Base-by-base conservation (phyloP, 2,888 invertebrate species). In the Eudemis profundana region DNA sequence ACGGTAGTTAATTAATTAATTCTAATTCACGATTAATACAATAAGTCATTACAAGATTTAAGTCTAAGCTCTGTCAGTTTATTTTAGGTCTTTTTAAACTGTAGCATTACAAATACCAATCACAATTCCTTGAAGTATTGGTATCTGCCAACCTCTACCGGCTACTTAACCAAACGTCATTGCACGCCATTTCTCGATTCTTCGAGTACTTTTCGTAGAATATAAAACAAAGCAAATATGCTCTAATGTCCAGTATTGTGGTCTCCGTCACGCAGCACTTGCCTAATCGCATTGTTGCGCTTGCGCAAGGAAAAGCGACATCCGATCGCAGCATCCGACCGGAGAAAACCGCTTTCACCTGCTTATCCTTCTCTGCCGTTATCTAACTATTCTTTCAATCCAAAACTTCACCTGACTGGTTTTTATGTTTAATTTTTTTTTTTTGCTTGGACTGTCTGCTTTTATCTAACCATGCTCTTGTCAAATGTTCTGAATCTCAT, bases 281-380 rank as follows among this genome's bases (percentile, higher is more conserved):
- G 36, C 36, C 64, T 57, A 64, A 51, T 56, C 42, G 44, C 33
- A 50, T 63, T 63, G 56, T 63, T 33, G 23, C 36, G 38, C 33
- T 64, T 64, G 50, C 64, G 64, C 57, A 64, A 64, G 64, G 50
- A 64, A 63, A 64, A 64, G 60, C 57, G 64, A 50, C 57, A 49
- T 23, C 17, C 49, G 60, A 60, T 64, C 65, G 60, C 65, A 65
- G 65, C 65, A 59, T 65, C 65, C 53, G 47, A 46, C 23, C 46
- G 54, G 64, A 51, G 60, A 65, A 65, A 64, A 64, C 64, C 44
- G 64, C 65, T 65, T 65, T 65, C 65, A 60, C 65, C 27, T 7
- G 65, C 44, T 63, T 15, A 42, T 61, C 42, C 42, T 44, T 56
- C 15, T 44, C 56, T 44, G 44, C 33, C 33, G 23, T 51, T 64